Evolutionary conservation across 2,113 vertebrate genomes (phyloP).

Genomic region (Isichthys henryi): DNA sequence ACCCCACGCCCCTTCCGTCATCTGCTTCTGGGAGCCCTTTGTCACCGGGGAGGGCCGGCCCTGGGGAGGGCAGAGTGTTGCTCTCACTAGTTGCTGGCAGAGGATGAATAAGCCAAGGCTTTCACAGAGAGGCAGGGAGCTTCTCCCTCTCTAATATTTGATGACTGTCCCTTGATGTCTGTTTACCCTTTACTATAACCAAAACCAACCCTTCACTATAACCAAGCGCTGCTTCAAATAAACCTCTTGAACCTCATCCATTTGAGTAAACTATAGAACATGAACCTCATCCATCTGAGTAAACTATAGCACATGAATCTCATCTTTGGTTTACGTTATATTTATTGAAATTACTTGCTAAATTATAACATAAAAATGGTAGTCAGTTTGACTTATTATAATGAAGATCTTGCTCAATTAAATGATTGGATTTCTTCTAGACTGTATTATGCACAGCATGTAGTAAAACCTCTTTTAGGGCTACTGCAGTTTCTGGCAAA

Average conservation of each 20-base stretch:
- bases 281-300: not conserved
- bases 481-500: not conserved
- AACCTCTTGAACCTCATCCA: not conserved
- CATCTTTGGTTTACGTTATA: not conserved
- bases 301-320: not conserved
- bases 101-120: constrained; percentile 8
- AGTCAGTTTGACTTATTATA: not conserved
- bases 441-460: not conserved
- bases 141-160: not conserved
- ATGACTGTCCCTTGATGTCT: not conserved
- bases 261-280: not conserved
- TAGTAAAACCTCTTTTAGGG: not conserved
- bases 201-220: not conserved
- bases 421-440: not conserved
- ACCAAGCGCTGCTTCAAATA: not conserved
- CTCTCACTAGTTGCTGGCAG: constrained; percentile 8
- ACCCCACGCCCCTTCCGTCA: not conserved
- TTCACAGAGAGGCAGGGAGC: not conserved
- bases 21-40: constrained; percentile 12
- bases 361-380: not conserved
- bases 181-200: not conserved
- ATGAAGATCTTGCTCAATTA: not conserved
- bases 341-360: not conserved
- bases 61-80: not conserved
- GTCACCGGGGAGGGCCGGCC: not conserved